Base-by-base conservation (phyloP, 30 jellyfish, hydroid and myxozoan genomes). In the Aurelia aurita region DNA sequence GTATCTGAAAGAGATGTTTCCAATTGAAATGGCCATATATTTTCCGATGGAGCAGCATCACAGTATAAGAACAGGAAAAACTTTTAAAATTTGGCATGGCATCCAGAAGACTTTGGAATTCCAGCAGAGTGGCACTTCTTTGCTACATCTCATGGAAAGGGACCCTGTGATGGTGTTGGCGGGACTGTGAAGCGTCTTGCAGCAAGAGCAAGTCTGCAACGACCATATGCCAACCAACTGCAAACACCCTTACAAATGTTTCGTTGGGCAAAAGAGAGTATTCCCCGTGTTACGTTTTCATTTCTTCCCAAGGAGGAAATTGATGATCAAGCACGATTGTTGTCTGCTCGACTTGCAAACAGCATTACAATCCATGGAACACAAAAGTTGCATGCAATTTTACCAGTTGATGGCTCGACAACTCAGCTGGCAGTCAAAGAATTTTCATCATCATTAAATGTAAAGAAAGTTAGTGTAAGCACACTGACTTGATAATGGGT, bases 11-110 rank as follows among this genome's bases (percentile, higher is more conserved):
- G 76, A 60, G 14, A 49, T 20, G 29, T 11, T 70, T 51, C 90
- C 90, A 15, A 47, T 72, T 22, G 43, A 21, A 19, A 84, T 45
- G 31, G 61, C 58, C 49, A n/a, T 51, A 54, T 80, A 88, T 88
- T 88, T 70, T 69, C 91, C 25, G 97, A 88, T 80, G 94, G 96
- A 15, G 84, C 70, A 44, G 94, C 83, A 31, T 59, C 95, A n/a
- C 97, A 88, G 68, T 88, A 77, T 53, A 88, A 88, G 67, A 88
- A 88, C 60, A 78, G 69, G 63, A 85, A 74, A 76, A 85, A 76
- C 85, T 74, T 85, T 47, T 45, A 59, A 26, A 76, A 87, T 43
- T 47, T 87, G 44, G 77, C 32, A 25, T 22, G 25, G 23, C 86
- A 74, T 28, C 51, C 2, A 21, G 51, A 74, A 74, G 77, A 74